These are phyloP conservation scores for Ornithorhynchus anatinus DNA, from an alignment of 2,113 vertebrate genomes.

Conservation along the genomic window DNA sequence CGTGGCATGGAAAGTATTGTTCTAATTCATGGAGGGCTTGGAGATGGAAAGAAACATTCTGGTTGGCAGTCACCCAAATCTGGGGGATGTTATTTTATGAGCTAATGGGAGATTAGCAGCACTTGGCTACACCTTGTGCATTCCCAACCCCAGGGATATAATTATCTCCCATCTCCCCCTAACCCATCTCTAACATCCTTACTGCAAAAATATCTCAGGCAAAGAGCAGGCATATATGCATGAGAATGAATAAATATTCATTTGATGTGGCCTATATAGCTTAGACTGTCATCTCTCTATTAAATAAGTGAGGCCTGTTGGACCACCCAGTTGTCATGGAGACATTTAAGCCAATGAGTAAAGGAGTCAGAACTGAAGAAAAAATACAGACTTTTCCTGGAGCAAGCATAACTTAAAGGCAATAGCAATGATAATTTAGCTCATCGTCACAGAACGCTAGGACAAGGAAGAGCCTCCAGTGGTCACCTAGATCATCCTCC, in stretches of 20 bases:
- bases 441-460: no score
- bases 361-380: no score
- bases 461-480: no score
- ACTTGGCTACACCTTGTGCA: constrained; percentile 7
- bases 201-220: constrained; percentile 47
- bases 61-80: not conserved
- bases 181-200: constrained; percentile 40
- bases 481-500: no score
- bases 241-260: constrained; percentile 61
- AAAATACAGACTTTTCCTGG: no score
- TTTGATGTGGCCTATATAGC: constrained; percentile 37
- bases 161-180: constrained; percentile 47
- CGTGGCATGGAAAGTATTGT: no score
- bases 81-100: not conserved
- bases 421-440: not conserved
- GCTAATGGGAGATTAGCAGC: not conserved
- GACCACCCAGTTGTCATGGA: constrained; percentile 23
- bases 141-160: constrained; percentile 28
- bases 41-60: not conserved
- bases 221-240: constrained; percentile 1
- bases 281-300: constrained; percentile 40
- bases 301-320: constrained; percentile 8
- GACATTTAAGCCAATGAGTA: constrained; percentile 12
- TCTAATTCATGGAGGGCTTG: not conserved
- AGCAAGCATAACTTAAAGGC: no score